A percentile compares a stretch with the other conserved stretches of the same genome.
phyloP scores from a whole-genome alignment of 2,888 invertebrate genomes.

The Drosophila pseudotakahashii region DNA sequence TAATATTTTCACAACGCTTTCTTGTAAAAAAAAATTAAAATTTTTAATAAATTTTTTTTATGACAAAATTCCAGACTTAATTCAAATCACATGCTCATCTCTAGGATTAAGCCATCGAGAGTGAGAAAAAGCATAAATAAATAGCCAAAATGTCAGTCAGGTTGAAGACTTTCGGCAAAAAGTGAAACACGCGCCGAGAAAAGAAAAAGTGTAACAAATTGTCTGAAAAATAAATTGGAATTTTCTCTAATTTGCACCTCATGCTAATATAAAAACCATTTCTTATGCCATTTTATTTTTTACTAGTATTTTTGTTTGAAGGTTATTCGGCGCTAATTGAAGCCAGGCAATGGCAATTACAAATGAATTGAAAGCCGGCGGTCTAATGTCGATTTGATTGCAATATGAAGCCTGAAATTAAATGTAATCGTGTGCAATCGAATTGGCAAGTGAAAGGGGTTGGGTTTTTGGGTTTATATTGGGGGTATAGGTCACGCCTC shows the following conservation, averaged over 20 bases:
- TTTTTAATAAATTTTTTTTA: too few relatives aligned
- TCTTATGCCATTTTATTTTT: constrained; percentile 5
- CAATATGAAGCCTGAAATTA: constrained; percentile 74
- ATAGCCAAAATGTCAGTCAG: constrained; percentile 46
- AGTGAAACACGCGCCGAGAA: constrained; percentile 36
- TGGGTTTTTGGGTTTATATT: too few relatives aligned
- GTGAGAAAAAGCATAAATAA: constrained; percentile 3
- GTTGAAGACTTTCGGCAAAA: constrained; percentile 38
- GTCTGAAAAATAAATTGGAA: constrained; percentile 18
- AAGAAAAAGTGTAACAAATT: constrained; percentile 44
- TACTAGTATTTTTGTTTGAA: constrained; percentile 5
- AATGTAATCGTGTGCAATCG: constrained; percentile 66
- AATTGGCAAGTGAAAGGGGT: constrained; percentile 21
- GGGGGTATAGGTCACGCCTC: constrained; percentile 17
- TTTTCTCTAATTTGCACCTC: constrained; percentile 33
- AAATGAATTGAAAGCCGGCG: constrained; percentile 10
- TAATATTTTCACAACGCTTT: too few relatives aligned
- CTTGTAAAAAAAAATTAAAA: too few relatives aligned
- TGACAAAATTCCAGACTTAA: too few relatives aligned
- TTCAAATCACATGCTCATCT: neutral
- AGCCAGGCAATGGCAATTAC: constrained; percentile 36
- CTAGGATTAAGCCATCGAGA: neutral
- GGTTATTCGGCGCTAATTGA: constrained; percentile 39
- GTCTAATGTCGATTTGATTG: constrained; percentile 62
- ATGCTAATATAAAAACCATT: constrained; percentile 25